These are phyloP conservation scores for Lochmaea crataegi DNA, from an alignment of 2,888 invertebrate species.

Conservation along the genomic window DNA sequence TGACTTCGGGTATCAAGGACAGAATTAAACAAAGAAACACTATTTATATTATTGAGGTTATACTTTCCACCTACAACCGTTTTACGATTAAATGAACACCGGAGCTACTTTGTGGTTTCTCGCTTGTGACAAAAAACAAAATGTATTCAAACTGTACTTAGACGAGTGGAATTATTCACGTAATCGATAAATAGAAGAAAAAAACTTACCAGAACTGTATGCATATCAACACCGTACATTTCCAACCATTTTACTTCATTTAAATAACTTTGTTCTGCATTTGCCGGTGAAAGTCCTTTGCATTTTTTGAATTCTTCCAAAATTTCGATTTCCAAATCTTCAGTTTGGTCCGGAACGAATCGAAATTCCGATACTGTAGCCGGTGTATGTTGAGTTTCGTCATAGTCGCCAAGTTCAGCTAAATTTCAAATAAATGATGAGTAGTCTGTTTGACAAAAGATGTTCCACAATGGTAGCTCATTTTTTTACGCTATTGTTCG, in stretches of 20 bases:
- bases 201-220: conserved; percentile 81
- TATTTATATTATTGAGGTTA: too few species aligned
- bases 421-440: conserved; percentile 49
- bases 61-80: too few species aligned
- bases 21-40: too few species aligned
- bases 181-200: too few species aligned
- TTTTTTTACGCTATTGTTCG: too few species aligned
- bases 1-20: too few species aligned
- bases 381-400: conserved; percentile 91
- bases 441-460: neutral
- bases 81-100: too few species aligned
- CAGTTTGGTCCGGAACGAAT: conserved; percentile 95
- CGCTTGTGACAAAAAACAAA: too few species aligned
- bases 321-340: conserved; percentile 95
- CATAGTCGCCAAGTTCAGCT: conserved; percentile 98
- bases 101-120: too few species aligned
- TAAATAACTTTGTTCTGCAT: conserved; percentile 94
- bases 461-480: too few species aligned
- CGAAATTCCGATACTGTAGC: conserved; percentile 98
- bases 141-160: too few species aligned
- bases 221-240: conserved; percentile 99
- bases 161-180: too few species aligned
- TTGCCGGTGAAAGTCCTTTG: conserved; percentile 90
- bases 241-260: conserved; percentile 96
- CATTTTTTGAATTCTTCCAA: conserved; percentile 91